These are phyloP conservation scores for Octopus sinensis DNA, from an alignment of 1,140 invertebrate genomes.

Conservation along the genomic window DNA sequence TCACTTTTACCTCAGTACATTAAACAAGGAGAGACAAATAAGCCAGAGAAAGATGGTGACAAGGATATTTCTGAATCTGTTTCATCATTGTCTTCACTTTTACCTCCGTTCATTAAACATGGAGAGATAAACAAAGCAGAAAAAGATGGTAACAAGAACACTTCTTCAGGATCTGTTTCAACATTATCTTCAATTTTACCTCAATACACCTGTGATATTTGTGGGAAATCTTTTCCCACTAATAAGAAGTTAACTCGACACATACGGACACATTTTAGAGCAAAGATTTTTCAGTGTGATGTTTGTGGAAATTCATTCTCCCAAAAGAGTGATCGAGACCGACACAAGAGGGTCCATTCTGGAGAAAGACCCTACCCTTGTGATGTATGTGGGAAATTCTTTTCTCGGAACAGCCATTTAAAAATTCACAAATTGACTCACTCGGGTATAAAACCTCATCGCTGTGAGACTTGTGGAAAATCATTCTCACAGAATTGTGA, in stretches of 20 bases:
- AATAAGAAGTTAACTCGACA: neutral
- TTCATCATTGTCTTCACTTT: too few relatives aligned
- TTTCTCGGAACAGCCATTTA: constrained; percentile 23
- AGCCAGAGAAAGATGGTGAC: too few relatives aligned
- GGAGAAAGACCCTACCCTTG: constrained; percentile 17
- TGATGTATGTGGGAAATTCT: constrained; percentile 25
- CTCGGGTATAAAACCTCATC: constrained; percentile 35
- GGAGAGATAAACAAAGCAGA: too few relatives aligned
- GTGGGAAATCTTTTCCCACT: neutral
- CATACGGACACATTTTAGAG: constrained; percentile 26
- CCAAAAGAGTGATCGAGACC: neutral
- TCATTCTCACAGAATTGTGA: constrained; percentile 15
- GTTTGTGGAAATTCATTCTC: constrained; percentile 15
- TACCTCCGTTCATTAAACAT: too few relatives aligned
- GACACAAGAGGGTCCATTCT: constrained; percentile 2
- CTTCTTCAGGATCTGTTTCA: too few relatives aligned
- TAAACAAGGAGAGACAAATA: too few relatives aligned
- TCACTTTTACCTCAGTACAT: too few relatives aligned
- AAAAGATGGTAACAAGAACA: too few relatives aligned
- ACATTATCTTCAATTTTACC: too few relatives aligned
- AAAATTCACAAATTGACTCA: constrained; percentile 38
- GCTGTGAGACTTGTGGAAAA: constrained; percentile 22
- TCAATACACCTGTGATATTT: neutral
- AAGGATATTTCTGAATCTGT: too few relatives aligned
- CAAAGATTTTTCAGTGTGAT: constrained; percentile 20